These are phyloP conservation scores for Drosophila birchii DNA, from an alignment of 2,888 invertebrate genomes.

Conservation along the genomic window DNA sequence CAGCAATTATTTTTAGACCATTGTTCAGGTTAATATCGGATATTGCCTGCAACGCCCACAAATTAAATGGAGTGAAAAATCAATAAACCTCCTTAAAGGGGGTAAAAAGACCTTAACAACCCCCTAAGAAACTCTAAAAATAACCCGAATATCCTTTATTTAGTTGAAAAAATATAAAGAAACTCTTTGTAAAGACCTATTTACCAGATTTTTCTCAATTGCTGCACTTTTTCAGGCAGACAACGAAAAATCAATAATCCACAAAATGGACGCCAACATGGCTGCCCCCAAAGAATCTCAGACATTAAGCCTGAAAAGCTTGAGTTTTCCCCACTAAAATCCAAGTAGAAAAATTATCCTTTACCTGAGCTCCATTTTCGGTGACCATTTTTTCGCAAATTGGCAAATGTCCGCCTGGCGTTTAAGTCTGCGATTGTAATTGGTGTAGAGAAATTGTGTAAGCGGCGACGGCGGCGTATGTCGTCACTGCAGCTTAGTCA, in stretches of 20 bases:
- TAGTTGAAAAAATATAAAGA: neutral
- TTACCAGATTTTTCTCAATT: conserved; percentile 23
- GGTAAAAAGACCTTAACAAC: conserved; percentile 52
- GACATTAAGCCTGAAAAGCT: conserved; percentile 50
- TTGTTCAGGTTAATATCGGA: conserved; percentile 37
- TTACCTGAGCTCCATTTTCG: conserved; percentile 85
- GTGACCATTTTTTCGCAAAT: conserved; percentile 83
- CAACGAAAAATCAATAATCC: conserved; percentile 83
- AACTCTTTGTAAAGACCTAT: neutral
- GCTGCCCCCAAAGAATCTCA: conserved; percentile 60
- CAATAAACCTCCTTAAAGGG: conserved; percentile 57
- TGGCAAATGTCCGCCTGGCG: conserved; percentile 26
- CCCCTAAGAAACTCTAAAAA: conserved; percentile 20
- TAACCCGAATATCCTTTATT: neutral
- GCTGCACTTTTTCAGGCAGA: conserved; percentile 60
- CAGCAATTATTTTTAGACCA: conserved; percentile 48
- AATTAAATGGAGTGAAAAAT: conserved; percentile 65
- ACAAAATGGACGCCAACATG: conserved; percentile 84
- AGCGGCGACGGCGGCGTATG: conserved; percentile 76
- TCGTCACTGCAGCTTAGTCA: conserved; percentile 83
- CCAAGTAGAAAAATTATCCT: conserved; percentile 14
- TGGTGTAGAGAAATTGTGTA: conserved; percentile 83
- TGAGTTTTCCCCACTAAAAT: conserved; percentile 15
- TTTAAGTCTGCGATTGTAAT: conserved; percentile 34
- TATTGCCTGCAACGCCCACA: conserved; percentile 38